A percentile compares a stretch with the other conserved stretches of the same genome.
These are phyloP conservation scores for Ammodramus savannarum DNA, from an alignment of 2,113 vertebrate species.

Conservation along the genomic window DNA sequence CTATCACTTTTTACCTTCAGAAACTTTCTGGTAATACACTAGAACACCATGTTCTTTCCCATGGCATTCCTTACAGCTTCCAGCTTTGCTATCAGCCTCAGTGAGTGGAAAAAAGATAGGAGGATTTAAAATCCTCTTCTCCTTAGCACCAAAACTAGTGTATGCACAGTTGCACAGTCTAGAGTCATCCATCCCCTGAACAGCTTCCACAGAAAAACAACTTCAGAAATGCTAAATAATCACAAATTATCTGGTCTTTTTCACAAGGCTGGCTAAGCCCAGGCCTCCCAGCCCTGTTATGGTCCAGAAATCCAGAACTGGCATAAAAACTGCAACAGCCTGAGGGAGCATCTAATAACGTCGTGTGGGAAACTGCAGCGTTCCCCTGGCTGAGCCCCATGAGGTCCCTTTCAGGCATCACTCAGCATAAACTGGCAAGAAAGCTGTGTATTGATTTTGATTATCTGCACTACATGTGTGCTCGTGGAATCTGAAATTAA, in stretches of 20 bases:
- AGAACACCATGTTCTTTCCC: neutral
- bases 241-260: neutral
- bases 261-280: neutral
- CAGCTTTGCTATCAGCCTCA: neutral
- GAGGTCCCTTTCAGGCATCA: neutral
- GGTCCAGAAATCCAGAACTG: neutral
- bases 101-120: neutral
- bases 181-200: neutral
- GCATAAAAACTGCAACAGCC: neutral
- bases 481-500: neutral
- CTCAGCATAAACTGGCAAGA: neutral
- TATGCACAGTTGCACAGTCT: neutral
- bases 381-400: neutral
- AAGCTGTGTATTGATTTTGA: neutral
- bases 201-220: neutral
- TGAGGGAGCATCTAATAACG: neutral
- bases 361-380: neutral
- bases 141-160: fast-evolving
- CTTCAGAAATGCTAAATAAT: neutral
- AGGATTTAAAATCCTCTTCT: neutral
- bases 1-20: neutral
- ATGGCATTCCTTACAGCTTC: neutral
- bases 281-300: neutral
- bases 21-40: neutral
- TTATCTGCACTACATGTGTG: neutral